These are phyloP conservation scores for Natrix natrix DNA, from an alignment of 2,797 vertebrate genomes.

Conservation along the genomic window DNA sequence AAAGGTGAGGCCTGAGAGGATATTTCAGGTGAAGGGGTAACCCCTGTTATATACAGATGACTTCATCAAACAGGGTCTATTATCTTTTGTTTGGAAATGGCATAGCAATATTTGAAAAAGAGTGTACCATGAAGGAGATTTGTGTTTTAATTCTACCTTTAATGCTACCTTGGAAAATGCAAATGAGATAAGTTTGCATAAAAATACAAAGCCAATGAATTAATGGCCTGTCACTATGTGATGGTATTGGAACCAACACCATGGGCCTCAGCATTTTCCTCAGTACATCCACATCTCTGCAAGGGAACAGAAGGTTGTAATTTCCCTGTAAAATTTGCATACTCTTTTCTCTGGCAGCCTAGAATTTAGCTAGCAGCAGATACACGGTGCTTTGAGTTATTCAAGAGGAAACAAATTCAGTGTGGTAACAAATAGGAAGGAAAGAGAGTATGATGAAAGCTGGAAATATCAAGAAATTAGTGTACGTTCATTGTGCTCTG, in stretches of 20 bases:
- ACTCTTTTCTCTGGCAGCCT: background rate
- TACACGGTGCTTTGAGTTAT: background rate
- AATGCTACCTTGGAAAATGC: background rate
- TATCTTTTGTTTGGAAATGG: background rate
- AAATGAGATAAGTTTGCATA: background rate
- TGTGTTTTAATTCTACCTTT: background rate
- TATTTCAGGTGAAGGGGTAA: background rate
- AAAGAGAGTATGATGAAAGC: background rate
- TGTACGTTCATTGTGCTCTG: background rate
- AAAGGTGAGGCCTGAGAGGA: conserved; percentile 76
- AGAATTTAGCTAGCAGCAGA: background rate
- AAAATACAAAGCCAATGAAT: background rate
- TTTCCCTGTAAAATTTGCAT: no score
- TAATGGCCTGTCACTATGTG: background rate
- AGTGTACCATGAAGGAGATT: background rate
- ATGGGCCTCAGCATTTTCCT: background rate
- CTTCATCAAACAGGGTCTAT: background rate
- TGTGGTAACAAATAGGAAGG: background rate
- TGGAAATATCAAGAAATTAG: background rate
- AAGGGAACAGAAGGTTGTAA: background rate
- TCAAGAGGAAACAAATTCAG: background rate
- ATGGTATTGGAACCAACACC: background rate
- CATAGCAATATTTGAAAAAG: background rate
- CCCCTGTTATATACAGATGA: conserved; percentile 81
- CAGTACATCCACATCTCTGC: background rate